Base-by-base conservation (phyloP, 2,113 vertebrate genomes). In the Nicator chloris region DNA sequence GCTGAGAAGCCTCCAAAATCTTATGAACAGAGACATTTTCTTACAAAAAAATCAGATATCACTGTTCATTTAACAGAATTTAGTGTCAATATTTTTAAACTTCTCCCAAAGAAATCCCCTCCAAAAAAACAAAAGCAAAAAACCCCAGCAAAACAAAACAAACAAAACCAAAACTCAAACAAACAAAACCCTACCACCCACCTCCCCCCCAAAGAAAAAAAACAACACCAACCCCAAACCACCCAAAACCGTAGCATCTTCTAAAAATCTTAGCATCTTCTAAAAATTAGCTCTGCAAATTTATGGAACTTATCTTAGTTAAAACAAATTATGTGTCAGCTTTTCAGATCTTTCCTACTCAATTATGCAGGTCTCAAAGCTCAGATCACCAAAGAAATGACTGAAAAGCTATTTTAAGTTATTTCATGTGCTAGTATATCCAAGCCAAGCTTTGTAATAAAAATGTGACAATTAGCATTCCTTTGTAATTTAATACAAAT, bases 391-490 rank as follows among this genome's bases (percentile, higher is more conserved):
- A 82, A 92, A 87, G 69, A 87, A 91, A 79, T 78, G 1, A 68
- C 53, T 84, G 40, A 82, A 89, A 91, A 86, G 73, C 45, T 91
- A 75, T 92, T 88, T 92, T 45, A 77, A 93, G 50, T 79, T 88
- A 82, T 88, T 90, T 92, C 37, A 73, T 82, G 54, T 76, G 31
- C 35, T 76, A 53, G 57, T 91, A 76, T 88, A 73, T 86, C 35
- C 42, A 65, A 96, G 39, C 64, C 77, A 94, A 69, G 53, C 88
- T 94, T 94, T 94, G 82, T 82, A 90, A 90, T 89, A n/a, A 84
- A 91, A 97, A 82, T 88, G 73, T 90, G 72, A 68, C n/a, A 49
- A 92, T 95, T 94, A 92, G 50, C 75, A 94, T 96, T 93, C 54
- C 70, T 91, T 94, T 95, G 78, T 95, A 92, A 85, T 54, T 92